Percentiles rank a stretch among this genome's conserved stretches.
These are phyloP conservation scores for Clistopyga incitator DNA, from an alignment of 2,888 invertebrate species.

Conservation along the genomic window DNA sequence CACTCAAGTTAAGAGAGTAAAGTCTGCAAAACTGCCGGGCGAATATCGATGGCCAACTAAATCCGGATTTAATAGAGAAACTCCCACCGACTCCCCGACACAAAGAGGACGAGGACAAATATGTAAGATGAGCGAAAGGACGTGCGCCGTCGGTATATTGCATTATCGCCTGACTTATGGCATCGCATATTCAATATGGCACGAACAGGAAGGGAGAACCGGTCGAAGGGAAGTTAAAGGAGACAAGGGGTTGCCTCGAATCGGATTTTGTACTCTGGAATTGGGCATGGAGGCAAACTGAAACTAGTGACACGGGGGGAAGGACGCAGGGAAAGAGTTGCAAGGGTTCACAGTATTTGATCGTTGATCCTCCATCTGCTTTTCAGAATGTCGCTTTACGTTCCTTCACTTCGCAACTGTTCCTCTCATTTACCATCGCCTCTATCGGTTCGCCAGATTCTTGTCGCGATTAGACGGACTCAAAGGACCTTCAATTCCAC, in stretches of 20 bases:
- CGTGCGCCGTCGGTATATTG: constrained; percentile 79
- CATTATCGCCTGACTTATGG: constrained; percentile 80
- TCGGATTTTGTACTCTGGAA: constrained; percentile 40
- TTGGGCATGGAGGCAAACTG: constrained; percentile 15
- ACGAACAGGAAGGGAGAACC: constrained; percentile 41
- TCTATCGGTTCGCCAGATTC: too few species aligned
- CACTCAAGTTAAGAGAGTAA: not conserved
- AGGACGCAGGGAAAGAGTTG: constrained; percentile 10
- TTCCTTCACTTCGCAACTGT: too few species aligned
- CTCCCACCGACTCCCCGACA: constrained; percentile 61
- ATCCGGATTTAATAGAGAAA: constrained; percentile 79
- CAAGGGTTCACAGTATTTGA: constrained; percentile 6
- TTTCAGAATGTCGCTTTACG: too few species aligned
- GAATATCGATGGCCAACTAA: constrained; percentile 69
- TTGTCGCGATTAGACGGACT: too few species aligned
- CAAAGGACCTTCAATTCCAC: too few species aligned
- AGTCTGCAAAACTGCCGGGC: not conserved
- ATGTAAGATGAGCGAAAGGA: constrained; percentile 6
- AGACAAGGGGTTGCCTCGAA: constrained; percentile 41
- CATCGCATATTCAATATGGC: constrained; percentile 79
- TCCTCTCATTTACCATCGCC: too few species aligned
- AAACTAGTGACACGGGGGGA: not conserved
- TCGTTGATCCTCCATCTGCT: too few species aligned
- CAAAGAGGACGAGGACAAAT: constrained; percentile 10
- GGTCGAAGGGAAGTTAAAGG: constrained; percentile 1